Evolutionary conservation across 2,113 vertebrate genomes (phyloP).

Genomic region (Silurus meridionalis): DNA sequence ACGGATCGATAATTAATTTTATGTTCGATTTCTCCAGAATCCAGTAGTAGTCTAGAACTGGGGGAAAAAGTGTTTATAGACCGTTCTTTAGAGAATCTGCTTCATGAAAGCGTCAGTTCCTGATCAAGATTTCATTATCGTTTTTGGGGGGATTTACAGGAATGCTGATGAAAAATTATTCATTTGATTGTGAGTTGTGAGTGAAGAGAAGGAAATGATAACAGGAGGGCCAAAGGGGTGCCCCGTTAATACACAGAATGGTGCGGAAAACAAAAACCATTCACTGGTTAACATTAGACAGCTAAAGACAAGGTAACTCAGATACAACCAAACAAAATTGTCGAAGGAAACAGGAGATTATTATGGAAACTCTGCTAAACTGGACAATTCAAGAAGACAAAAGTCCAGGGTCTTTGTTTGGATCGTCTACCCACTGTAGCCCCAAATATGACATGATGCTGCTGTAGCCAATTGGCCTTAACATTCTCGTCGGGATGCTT

Average conservation of each 20-base stretch:
- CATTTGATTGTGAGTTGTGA: background rate
- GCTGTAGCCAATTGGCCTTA: no score
- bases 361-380: no score
- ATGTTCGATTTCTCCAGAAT: background rate
- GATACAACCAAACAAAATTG: no score
- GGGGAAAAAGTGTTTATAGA: background rate
- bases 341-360: no score
- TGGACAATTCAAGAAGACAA: no score
- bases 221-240: background rate
- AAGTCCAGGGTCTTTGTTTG: no score
- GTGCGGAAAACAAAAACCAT: background rate
- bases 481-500: background rate
- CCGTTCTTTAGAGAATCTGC: background rate
- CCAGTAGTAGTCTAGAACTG: background rate
- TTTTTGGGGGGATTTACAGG: background rate
- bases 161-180: background rate
- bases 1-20: slow-evolving; percentile 24
- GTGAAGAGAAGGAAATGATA: background rate
- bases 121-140: background rate
- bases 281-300: background rate
- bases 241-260: background rate
- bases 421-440: no score
- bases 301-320: background rate
- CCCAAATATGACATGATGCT: no score
- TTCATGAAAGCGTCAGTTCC: background rate